Percentiles rank a stretch among this genome's conserved stretches.
Evolutionary conservation across 2,888 invertebrate species (phyloP).

Genomic region (Venusia cambrica): DNA sequence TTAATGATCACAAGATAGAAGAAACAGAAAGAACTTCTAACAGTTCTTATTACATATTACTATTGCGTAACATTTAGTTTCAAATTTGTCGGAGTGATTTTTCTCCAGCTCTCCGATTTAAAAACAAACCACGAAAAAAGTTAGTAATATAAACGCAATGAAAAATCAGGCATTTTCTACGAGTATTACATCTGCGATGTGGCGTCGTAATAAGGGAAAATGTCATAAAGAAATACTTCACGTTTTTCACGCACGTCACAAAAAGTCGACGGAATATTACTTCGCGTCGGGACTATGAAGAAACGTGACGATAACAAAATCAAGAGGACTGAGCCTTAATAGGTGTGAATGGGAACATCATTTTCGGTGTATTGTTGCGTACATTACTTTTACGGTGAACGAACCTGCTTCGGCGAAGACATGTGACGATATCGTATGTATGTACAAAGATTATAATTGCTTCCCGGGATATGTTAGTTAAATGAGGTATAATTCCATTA

Average conservation of each 20-base stretch:
- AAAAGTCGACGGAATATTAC: constrained; percentile 20
- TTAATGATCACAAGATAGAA: no score
- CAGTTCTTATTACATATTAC: no score
- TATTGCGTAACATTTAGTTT: no score
- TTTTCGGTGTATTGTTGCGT: neutral
- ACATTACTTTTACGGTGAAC: no score
- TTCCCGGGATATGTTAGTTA: no score
- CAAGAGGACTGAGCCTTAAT: constrained; percentile 15
- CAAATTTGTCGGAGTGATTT: no score
- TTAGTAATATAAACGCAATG: constrained; percentile 5
- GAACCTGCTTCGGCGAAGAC: no score
- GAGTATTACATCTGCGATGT: constrained; percentile 8
- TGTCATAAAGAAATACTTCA: constrained; percentile 26
- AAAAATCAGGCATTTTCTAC: constrained; percentile 12
- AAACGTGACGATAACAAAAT: constrained; percentile 19
- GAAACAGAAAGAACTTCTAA: no score
- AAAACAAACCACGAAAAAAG: no score
- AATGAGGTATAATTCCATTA: no score
- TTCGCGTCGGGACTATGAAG: constrained; percentile 20
- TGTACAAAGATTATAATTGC: constrained; percentile 1
- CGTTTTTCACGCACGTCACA: constrained; percentile 26
- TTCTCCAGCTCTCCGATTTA: no score
- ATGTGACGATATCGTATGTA: no score
- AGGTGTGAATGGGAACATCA: constrained; percentile 12
- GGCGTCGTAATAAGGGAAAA: constrained; percentile 18